Base-by-base conservation (phyloP, 2,888 invertebrate genomes). In the Proisotoma minuta region DNA sequence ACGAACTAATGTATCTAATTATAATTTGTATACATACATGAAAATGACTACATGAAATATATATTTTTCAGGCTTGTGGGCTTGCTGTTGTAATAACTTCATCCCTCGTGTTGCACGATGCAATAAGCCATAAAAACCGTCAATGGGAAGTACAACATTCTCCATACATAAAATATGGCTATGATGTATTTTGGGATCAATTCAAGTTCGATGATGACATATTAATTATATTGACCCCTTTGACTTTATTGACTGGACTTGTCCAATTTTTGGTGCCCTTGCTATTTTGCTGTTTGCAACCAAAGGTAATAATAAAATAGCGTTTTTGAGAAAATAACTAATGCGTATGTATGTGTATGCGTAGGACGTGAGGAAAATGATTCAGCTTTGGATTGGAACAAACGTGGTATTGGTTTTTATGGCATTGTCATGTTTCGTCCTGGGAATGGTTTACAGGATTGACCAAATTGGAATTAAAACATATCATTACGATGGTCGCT, bases 131-230 rank as follows among this genome's bases (percentile, higher is more conserved):
- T 47, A 63, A 62, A 49, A 69, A 69, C 50, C 63, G 62, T 23
- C 54, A 66, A 57, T 62, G 61, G 58, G 62, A 66, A 34, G 50
- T 66, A 3, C 64, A 65, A 24, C 59, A 66, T 29, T 23, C 60
- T 3, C 61, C 59, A 2, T 62, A 66, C n/a, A 28, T 62, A 2
- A 51, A 62, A 40, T 29, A 58, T 24, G 60, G 62, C 1, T 59
- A 66, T 49, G 64, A 69, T 39, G 53, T 58, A 20, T 69, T 66
- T 26, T 69, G 63, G 60, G 66, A 69, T 29, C 66, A 66, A 26
- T 62, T 69, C 34, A 66, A 63, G 26, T 69, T 69, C 34, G 63
- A 62, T 10, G 66, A 65, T 28, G 66, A 69, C 43, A 62, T 66
- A 26, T 40, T 69, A 12, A 57, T 66, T 40, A 63, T 69, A 5